phyloP scores from a whole-genome alignment of 2,113 vertebrate species.

The Edolisoma coerulescens region DNA sequence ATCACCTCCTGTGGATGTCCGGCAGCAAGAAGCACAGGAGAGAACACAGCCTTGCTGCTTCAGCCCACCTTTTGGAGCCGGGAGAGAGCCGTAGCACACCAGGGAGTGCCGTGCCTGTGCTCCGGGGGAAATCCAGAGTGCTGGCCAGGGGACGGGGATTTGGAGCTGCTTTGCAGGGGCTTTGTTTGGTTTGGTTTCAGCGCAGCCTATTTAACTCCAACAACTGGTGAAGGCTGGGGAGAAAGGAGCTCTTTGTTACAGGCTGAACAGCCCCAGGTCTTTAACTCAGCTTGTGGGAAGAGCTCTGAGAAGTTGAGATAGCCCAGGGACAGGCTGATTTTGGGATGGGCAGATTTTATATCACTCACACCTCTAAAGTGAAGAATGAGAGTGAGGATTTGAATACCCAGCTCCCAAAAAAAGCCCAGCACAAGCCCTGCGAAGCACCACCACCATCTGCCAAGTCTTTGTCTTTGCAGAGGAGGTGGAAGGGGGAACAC shows the following conservation, averaged over 20 bases:
- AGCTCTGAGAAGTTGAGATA: slow-evolving; percentile 41
- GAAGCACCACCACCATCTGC: slow-evolving; percentile 11
- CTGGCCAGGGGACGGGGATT: background rate
- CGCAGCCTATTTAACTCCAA: slow-evolving; percentile 30
- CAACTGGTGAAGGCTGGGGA: background rate
- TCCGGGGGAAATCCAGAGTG: background rate
- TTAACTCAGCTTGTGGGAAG: background rate
- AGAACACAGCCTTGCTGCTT: background rate
- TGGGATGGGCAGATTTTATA: background rate
- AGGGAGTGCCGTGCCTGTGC: background rate
- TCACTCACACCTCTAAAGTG: background rate
- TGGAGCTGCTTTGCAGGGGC: slow-evolving; percentile 16
- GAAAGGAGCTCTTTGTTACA: slow-evolving; percentile 56
- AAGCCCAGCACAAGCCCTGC: background rate
- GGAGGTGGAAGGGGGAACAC: slow-evolving; percentile 37
- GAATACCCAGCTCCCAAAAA: background rate
- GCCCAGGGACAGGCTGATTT: background rate
- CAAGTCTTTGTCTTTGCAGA: slow-evolving; percentile 43
- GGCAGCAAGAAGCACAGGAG: background rate
- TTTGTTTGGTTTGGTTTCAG: slow-evolving; percentile 54
- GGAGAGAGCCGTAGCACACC: background rate
- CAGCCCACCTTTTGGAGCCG: background rate
- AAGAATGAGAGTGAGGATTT: background rate
- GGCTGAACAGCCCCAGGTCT: slow-evolving; percentile 29
- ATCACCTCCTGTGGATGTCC: background rate